Base-by-base conservation (phyloP, 1,140 invertebrate genomes). In the Stegodyphus mimosarum region DNA sequence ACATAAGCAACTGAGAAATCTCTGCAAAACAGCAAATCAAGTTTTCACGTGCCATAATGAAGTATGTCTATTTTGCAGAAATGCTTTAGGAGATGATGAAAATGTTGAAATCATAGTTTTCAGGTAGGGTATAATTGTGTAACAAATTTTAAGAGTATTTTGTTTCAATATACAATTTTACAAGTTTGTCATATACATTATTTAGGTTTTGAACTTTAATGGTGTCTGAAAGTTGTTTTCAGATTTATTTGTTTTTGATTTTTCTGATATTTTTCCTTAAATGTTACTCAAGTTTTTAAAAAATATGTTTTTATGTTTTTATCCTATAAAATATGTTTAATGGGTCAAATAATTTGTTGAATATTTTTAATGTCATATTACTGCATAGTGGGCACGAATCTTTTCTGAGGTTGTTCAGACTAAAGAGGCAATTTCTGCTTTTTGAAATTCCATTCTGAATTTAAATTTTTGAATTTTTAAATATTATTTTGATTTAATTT, bases 1-100 rank as follows among this genome's bases (percentile, higher is more conserved):
- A 18, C 90, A 91, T 86, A 79, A 89, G 1, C 90, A 91, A 70
- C 81, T 91, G 63, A 74, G 86, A 15, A 88, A 89, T 77, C 87
- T 91, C 70, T 90, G 88, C 0, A 78, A 84, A 7, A 88, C 89
- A 18, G 90, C 90, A 15, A 89, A 85, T 53, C 88, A 88, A 67
- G 90, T 89, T 3, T 90, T 89, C 76, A 87, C 90, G 15, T 89
- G 89, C n/a, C 87, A 89, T 48, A 87, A 87, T 79, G 89, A 90
- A 15, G 80, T 75, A 75, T 91, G 91, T 87, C 88, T 88, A 71
- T 85, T 90, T 17, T 91, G 91, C 86, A 87, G 88, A 66, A 90
- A 90, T 75, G 87, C 48, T 11, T 76, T 76, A 6, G 66, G 33
- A 63, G 33, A 51, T 52, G 74, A 53, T 51, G 89, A 89, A n/a